Evolutionary conservation across 2,888 invertebrate genomes (phyloP).

Genomic region (Arge pagana): DNA sequence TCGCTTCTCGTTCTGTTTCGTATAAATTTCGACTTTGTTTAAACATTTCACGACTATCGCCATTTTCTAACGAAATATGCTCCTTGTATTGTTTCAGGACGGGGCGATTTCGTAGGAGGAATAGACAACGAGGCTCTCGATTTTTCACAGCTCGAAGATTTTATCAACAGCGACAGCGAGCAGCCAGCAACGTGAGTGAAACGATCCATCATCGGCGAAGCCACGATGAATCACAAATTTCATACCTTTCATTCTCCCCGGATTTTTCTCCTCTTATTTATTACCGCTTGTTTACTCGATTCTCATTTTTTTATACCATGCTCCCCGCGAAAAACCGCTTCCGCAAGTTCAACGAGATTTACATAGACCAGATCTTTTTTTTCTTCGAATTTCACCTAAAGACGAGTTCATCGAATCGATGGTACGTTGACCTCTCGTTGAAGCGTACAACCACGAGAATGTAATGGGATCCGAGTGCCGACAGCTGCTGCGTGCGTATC

Average conservation of each 20-base stretch:
- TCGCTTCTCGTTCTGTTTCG: too few relatives aligned
- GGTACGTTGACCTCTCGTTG: constrained; percentile 7
- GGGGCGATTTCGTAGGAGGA: constrained; percentile 79
- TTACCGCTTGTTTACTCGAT: not conserved
- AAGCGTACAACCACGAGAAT: constrained; percentile 10
- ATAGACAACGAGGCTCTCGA: constrained; percentile 85
- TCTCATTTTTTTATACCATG: not conserved
- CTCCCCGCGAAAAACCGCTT: not conserved
- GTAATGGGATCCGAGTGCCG: not conserved
- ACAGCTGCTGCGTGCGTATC: too few relatives aligned
- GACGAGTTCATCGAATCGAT: not conserved
- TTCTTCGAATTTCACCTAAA: constrained; percentile 2
- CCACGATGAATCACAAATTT: too few relatives aligned
- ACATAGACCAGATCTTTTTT: not conserved
- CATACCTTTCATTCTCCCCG: too few relatives aligned
- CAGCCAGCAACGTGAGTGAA: constrained; percentile 52
- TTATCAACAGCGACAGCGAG: constrained; percentile 75
- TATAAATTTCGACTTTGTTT: not conserved
- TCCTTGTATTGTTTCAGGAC: constrained; percentile 64
- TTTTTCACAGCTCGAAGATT: constrained; percentile 82
- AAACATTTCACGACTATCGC: not conserved
- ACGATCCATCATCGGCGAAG: constrained; percentile 26
- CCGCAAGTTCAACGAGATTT: not conserved
- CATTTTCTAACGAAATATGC: not conserved
- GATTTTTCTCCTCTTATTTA: too few relatives aligned